Conservation (phyloP, 2,113 vertebrate species). For the Lipotes vexillifer region DNA sequence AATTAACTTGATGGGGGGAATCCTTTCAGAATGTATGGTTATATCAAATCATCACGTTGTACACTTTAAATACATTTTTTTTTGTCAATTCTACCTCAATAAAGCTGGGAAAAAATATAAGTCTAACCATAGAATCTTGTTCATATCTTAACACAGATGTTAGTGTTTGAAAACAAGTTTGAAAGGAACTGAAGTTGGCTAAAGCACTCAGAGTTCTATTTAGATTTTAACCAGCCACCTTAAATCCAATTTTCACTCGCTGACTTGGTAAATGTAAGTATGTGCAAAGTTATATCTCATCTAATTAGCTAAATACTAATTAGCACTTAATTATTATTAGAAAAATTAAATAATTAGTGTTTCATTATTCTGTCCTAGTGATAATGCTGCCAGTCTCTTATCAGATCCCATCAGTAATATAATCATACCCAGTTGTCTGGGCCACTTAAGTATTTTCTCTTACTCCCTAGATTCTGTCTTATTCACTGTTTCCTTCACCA, state of each 20-base stretch:
- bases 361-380: neutral
- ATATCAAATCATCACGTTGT: neutral
- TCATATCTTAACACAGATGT: neutral
- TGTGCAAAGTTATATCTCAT: neutral
- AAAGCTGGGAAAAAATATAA: neutral
- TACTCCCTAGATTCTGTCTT: neutral
- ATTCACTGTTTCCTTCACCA: neutral
- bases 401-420: neutral
- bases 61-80: neutral
- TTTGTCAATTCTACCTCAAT: neutral
- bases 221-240: neutral
- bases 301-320: neutral
- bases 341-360: neutral
- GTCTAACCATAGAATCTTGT: neutral
- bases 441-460: neutral
- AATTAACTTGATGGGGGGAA: neutral
- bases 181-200: neutral
- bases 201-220: neutral
- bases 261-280: neutral
- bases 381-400: neutral
- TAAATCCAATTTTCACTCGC: neutral
- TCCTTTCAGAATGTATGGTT: neutral
- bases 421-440: neutral
- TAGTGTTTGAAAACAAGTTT: neutral
- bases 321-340: neutral